These are phyloP conservation scores for Polydrusus pterygomalis DNA, from an alignment of 2,888 invertebrate genomes.

Conservation along the genomic window DNA sequence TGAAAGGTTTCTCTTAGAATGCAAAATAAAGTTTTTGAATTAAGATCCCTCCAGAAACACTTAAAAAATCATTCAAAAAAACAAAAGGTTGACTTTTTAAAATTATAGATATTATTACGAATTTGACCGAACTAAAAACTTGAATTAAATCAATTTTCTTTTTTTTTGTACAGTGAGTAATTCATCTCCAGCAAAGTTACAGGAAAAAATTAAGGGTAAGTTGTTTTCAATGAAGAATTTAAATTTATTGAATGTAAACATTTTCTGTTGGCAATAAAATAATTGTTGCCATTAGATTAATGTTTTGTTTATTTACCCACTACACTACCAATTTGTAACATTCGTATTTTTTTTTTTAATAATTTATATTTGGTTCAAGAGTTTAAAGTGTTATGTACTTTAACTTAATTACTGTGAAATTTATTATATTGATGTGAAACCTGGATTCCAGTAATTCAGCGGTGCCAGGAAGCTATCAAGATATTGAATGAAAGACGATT, in stretches of 20 bases:
- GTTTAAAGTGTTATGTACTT: background rate
- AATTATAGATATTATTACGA: no score
- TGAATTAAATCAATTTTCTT: constrained; percentile 50
- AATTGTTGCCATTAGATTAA: background rate
- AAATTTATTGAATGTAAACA: background rate
- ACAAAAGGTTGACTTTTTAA: no score
- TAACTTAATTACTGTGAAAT: constrained; percentile 5
- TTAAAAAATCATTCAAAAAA: no score
- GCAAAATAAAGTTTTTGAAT: no score
- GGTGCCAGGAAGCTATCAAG: constrained; percentile 70
- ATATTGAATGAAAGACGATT: constrained; percentile 61
- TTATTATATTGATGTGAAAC: constrained; percentile 32
- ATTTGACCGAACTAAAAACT: no score
- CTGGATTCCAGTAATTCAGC: constrained; percentile 69
- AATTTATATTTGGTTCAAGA: constrained; percentile 15
- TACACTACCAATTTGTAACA: background rate
- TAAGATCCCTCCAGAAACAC: no score
- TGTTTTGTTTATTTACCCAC: constrained; percentile 5
- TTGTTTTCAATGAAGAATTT: constrained; percentile 48
- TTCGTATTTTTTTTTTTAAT: background rate
- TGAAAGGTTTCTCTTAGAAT: no score
- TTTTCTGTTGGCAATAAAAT: background rate
- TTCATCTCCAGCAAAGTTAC: constrained; percentile 65
- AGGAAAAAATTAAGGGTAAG: constrained; percentile 71
- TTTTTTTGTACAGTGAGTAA: constrained; percentile 64